Evolutionary conservation across 1,140 invertebrate species (phyloP), one percentile per base, ranked within the genome.

Genomic region (Cherax destructor): DNA sequence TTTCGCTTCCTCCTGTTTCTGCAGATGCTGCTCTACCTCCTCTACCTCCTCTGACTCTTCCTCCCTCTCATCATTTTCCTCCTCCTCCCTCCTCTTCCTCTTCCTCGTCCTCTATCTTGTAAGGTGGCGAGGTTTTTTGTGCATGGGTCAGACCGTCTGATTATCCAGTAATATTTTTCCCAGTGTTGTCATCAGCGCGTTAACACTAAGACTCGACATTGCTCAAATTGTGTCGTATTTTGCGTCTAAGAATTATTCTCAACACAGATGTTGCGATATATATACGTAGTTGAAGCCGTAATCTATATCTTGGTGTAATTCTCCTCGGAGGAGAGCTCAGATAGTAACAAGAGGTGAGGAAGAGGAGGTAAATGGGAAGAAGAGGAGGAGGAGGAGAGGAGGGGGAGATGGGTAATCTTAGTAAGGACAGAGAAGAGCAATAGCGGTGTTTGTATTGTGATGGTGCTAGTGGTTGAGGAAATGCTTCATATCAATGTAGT

Each of bases 161-260:
- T 80, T 80, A 80, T 80, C 78, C 78, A 49, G 47, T 80, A 6
- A 80, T 80, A 80, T 80, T 80, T 80, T 80, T 80, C 50, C 18
- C 24, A 24, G 47, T 47, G 76, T 41, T 41, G 16, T 77, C 76
- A 77, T 77, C 76, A 77, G 76, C 76, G n/a, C 3, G 76, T 77
- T 77, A 77, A 77, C 76, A 77, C 24, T 47, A 16, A 49, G 76
- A 77, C 76, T 77, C 76, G 47, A 49, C 30, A 77, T 77, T 49
- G 76, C 76, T 65, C 61, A 65, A 65, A 21, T 65, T 21, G 61
- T 65, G 76, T 77, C 76, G 47, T 77, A 77, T 77, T 77, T 77
- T n/a, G 76, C 6, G 30, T 16, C 30, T 30, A 41, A n/a, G 47
- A 77, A 24, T 77, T 77, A 77, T 41, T 41, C 47, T 77, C 76